These are phyloP conservation scores for Caenorhabditis sulstoni DNA, from an alignment of 2,888 invertebrate species.

Conservation along the genomic window DNA sequence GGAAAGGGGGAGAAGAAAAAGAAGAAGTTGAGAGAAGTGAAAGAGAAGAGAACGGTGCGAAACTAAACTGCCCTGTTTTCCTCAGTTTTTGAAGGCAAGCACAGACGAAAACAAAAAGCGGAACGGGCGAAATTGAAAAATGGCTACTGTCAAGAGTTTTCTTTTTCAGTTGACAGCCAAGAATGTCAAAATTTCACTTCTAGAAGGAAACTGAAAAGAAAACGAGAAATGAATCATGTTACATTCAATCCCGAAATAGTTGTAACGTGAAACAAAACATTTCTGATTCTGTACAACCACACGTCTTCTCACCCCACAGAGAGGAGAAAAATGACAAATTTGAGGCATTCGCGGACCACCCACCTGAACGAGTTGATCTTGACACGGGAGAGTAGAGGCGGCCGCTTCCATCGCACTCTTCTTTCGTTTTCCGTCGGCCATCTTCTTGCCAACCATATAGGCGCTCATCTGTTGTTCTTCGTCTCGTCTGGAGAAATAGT, in stretches of 20 bases:
- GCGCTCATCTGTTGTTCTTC: conserved; percentile 59
- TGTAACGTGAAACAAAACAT: background rate
- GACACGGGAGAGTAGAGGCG: conserved; percentile 12
- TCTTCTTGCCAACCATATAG: conserved; percentile 53
- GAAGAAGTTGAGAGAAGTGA: too few species aligned
- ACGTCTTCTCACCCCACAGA: too few species aligned
- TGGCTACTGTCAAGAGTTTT: too few species aligned
- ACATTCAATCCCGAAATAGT: background rate
- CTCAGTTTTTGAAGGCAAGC: too few species aligned
- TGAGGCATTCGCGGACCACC: conserved; percentile 4
- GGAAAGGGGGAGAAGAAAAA: too few species aligned
- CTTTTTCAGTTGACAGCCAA: background rate
- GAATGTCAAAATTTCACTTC: background rate
- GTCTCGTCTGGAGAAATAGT: conserved; percentile 58
- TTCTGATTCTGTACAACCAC: background rate
- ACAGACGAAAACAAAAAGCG: too few species aligned
- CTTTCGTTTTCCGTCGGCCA: conserved; percentile 48
- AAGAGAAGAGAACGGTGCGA: too few species aligned
- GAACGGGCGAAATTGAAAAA: too few species aligned
- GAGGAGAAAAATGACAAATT: background rate
- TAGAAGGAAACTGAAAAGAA: background rate
- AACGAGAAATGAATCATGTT: background rate
- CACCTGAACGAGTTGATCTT: conserved; percentile 53
- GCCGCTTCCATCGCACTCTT: conserved; percentile 42
- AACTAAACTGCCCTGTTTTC: too few species aligned